Percentiles rank a stretch among this genome's conserved stretches.
These are phyloP conservation scores for Caenorhabditis macrosperma DNA, from an alignment of 2,888 invertebrate genomes.

Conservation along the genomic window DNA sequence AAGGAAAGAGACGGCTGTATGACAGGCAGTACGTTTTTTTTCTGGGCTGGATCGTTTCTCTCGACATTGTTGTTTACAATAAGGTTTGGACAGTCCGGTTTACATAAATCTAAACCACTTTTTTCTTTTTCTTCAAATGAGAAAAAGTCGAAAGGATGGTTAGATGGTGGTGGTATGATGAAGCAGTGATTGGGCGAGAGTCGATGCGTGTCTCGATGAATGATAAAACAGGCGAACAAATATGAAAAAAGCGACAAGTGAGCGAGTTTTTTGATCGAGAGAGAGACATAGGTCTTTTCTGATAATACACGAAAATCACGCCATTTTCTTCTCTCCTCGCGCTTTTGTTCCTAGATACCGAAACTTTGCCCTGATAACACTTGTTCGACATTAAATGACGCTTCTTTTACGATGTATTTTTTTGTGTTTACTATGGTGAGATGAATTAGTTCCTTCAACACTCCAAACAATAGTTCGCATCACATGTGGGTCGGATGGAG, in stretches of 20 bases:
- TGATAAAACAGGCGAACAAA: conserved; percentile 47
- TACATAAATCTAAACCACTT: conserved; percentile 21
- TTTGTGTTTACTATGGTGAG: too few relatives aligned
- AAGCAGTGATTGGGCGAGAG: background rate
- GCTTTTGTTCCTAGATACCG: conserved; percentile 19
- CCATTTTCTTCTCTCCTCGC: conserved; percentile 13
- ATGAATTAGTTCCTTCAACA: background rate
- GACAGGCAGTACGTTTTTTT: conserved; percentile 8
- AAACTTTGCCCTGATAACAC: conserved; percentile 6
- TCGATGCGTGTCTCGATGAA: background rate
- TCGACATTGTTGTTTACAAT: conserved; percentile 19
- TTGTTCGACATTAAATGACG: too few relatives aligned
- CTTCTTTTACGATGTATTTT: conserved; percentile 14
- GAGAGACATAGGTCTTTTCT: conserved; percentile 20
- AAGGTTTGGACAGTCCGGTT: conserved; percentile 6
- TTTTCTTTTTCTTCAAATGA: background rate
- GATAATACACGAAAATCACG: conserved; percentile 48
- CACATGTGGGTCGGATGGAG: background rate
- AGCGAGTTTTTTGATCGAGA: conserved; percentile 24
- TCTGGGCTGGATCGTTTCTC: conserved; percentile 16
- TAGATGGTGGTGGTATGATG: conserved; percentile 33
- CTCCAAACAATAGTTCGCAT: background rate
- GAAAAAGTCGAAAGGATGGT: conserved; percentile 4
- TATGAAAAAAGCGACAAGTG: background rate
- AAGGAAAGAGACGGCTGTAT: conserved; percentile 2